Base-by-base conservation (phyloP, 2,797 vertebrate species). In the Scarus forsteni region DNA sequence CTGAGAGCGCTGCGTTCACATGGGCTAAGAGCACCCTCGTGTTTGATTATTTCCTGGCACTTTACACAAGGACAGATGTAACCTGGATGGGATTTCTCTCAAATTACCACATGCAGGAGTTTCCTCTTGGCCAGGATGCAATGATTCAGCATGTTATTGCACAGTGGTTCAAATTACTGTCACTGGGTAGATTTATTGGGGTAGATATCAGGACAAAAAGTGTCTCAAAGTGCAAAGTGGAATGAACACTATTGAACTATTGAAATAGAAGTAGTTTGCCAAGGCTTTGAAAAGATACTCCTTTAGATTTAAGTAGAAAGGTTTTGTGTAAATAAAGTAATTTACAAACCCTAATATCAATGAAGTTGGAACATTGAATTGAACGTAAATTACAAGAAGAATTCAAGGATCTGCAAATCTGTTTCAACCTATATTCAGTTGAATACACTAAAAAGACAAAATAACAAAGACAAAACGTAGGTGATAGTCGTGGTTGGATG, bases 11-110 rank as follows among this genome's bases (percentile, higher is more conserved):
- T 16, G 74, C 2, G 12, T 62, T 79, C 46, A 64, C 48, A 48
- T 49, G 61, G 9, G 7, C 39, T 12, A 19, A 35, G 60, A 67
- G 71, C 67, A 51, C 27, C 14, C 60, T 38, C 8, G 0, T 49
- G 65, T 75, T 72, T 73, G 50, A 78, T 70, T 0, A 65, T 75
- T 88, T 86, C 64, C 77, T 75, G 82, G 77, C 69, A 71, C 73
- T 67, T 53, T 19, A 6, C 42, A 27, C 36, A 34, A 62, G 45
- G 49, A 16, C 51, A 68, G 66, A 80, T 44, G 68, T 64, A 67
- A 68, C 75, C 70, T 76, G 65, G 62, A 73, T 73, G 63, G 62
- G 70, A 70, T 74, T 82, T 84, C 52, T 56, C 66, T 62, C 66
- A 60, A 58, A 75, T 27, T 65, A 58, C 75, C 70, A 70, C 77